A percentile compares a stretch with the other conserved stretches of the same genome.
Conservation (phyloP, 2,888 invertebrate species). For the Archips xylosteana region DNA sequence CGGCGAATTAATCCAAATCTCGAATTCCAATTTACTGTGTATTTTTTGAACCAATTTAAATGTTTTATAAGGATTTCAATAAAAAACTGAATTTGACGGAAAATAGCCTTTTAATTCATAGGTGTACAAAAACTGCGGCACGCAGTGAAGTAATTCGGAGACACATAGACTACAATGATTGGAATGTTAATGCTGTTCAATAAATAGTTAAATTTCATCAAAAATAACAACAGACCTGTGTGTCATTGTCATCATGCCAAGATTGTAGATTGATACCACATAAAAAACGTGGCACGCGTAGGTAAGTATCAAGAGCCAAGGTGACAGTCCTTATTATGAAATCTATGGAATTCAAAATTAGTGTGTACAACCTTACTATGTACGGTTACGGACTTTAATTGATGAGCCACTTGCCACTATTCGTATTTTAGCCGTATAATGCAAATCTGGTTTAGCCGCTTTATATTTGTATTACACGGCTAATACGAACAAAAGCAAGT, state of each 20-base stretch:
- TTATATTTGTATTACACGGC: too few relatives aligned
- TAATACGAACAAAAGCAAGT: too few relatives aligned
- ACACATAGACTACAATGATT: slow-evolving; percentile 28
- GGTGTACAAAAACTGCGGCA: slow-evolving; percentile 54
- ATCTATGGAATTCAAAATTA: too few relatives aligned
- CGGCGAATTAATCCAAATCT: slow-evolving; percentile 47
- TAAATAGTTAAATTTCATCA: slow-evolving; percentile 37
- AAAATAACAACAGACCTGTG: slow-evolving; percentile 25
- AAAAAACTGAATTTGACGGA: slow-evolving; percentile 62
- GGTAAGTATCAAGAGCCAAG: background rate
- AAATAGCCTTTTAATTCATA: slow-evolving; percentile 71
- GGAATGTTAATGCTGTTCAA: slow-evolving; percentile 36
- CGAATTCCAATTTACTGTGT: slow-evolving; percentile 65
- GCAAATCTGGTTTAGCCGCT: too few relatives aligned
- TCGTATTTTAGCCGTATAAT: too few relatives aligned
- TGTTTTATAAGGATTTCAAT: slow-evolving; percentile 54
- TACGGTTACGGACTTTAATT: too few relatives aligned
- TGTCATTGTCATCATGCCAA: slow-evolving; percentile 29
- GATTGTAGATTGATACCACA: background rate
- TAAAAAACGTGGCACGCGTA: background rate
- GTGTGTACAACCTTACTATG: too few relatives aligned
- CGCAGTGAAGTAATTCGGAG: slow-evolving; percentile 43
- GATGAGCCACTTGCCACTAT: too few relatives aligned
- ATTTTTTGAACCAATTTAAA: slow-evolving; percentile 67
- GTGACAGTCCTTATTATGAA: background rate